Percentiles rank a stretch among this genome's conserved stretches.
These are phyloP conservation scores for Drosophila erecta DNA, from an alignment of 1,140 invertebrate species.

Conservation along the genomic window DNA sequence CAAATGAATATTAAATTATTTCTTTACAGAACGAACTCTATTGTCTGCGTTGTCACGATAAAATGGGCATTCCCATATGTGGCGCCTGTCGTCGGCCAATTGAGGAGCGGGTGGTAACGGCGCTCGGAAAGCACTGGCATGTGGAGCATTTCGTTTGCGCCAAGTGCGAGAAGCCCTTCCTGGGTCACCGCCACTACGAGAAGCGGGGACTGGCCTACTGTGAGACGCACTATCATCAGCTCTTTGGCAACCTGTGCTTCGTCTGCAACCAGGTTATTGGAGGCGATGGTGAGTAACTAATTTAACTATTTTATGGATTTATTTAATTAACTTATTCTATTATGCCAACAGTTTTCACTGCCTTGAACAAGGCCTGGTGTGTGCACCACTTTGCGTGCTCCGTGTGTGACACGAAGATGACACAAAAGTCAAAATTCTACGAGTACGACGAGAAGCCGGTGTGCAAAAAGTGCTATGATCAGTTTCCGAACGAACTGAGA, in stretches of 20 bases:
- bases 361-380: conserved; percentile 99
- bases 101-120: conserved; percentile 98
- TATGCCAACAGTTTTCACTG: conserved; percentile 94
- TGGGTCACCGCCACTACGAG: conserved; percentile 99
- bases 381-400: conserved; percentile 99
- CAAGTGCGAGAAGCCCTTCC: conserved; percentile 99
- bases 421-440: conserved; percentile 99
- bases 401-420: conserved; percentile 98
- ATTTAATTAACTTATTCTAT: conserved; percentile 3
- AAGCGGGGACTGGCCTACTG: conserved; percentile 99
- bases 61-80: conserved; percentile 99
- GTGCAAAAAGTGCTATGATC: conserved; percentile 99
- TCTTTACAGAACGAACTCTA: conserved; percentile 92
- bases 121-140: conserved; percentile 99
- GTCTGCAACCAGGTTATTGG: conserved; percentile 99
- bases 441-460: conserved; percentile 99
- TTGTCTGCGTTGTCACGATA: conserved; percentile 99
- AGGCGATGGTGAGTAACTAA: conserved; percentile 92
- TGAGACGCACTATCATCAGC: conserved; percentile 99
- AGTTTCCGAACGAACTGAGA: conserved; percentile 97
- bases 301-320: not conserved
- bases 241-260: conserved; percentile 99
- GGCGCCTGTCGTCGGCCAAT: conserved; percentile 98
- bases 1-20: not conserved
- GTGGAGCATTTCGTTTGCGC: conserved; percentile 99